Conservation (phyloP, 1,140 invertebrate genomes). For the Heliconius himera region DNA sequence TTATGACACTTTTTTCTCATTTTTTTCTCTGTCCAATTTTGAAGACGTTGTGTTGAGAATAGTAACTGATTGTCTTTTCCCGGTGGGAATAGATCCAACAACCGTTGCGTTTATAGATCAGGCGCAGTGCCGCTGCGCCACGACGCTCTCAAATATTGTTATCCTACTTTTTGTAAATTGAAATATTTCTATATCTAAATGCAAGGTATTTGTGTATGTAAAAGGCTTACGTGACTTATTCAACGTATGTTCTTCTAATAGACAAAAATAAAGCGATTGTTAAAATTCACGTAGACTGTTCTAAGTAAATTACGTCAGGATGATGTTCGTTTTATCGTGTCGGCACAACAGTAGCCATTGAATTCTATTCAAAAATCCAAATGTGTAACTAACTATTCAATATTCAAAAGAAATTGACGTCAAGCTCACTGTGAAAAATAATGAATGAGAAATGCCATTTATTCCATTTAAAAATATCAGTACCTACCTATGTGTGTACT, state of each 20-base stretch:
- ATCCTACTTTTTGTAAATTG: too few relatives aligned
- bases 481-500: not conserved
- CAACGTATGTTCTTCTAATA: conserved; percentile 16
- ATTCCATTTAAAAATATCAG: not conserved
- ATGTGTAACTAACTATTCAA: conserved; percentile 24
- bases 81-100: too few relatives aligned
- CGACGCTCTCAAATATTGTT: too few relatives aligned
- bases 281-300: conserved; percentile 15
- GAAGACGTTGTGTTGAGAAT: too few relatives aligned
- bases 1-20: too few relatives aligned
- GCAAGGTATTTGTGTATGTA: not conserved
- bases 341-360: conserved; percentile 32
- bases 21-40: too few relatives aligned
- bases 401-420: conserved; percentile 40
- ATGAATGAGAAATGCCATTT: not conserved
- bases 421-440: not conserved
- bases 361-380: conserved; percentile 37
- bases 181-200: not conserved
- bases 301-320: conserved; percentile 34
- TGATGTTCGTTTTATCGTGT: not conserved
- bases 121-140: too few relatives aligned
- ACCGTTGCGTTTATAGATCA: too few relatives aligned
- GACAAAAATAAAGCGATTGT: conserved; percentile 27
- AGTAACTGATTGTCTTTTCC: too few relatives aligned
- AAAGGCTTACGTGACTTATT: conserved; percentile 17